Evolutionary conservation across 2,888 invertebrate species (phyloP), one percentile per base, ranked within the genome.

Genomic region (Drosophila eohydei): DNA sequence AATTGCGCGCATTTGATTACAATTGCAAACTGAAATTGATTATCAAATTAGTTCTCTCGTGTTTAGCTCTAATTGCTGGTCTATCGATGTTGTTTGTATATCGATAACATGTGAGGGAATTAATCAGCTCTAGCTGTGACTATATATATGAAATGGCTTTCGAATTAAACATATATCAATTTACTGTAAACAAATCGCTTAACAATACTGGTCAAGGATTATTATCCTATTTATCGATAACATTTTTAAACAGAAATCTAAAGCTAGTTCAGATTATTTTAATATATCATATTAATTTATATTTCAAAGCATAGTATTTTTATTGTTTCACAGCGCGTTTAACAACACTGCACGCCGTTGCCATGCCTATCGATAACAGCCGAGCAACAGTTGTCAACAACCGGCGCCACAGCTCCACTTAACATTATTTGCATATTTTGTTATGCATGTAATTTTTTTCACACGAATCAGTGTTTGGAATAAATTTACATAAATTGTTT

Each of bases 401-500:
- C 21, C 3, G 56, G 21, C 21, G 43, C 43, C 56, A 16, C 32
- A 21, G 14, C 28, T 38, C 57, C 44, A 38, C 30, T 48, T 21
- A 38, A 48, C 16, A 16, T 26, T 57, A 32, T 48, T 58, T 48
- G 28, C 30, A 58, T 40, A 14, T 46, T 48, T 30, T 58, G 26
- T 9, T 21, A 48, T 58, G 30, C 58, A 48, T 38, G 38, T 30
- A 38, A 30, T 30, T 54, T 30, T 30, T 40, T 48, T 58, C 48
- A 44, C 48, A 40, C 46, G 30, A 58, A 58, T 58, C 54, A 16
- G 48, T 16, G 46, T 38, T 40, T 38, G 14, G 48, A 41, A 40
- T 60, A 32, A 57, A 48, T 60, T 52, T 52, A 54, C 41, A 52
- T 52, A 60, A 41, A 52, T 40, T 58, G 58, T 34, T 28, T 21